Evolutionary conservation across 2,888 invertebrate species (phyloP), one percentile per base, ranked within the genome.

Genomic region (Troides oblongomaculatus): DNA sequence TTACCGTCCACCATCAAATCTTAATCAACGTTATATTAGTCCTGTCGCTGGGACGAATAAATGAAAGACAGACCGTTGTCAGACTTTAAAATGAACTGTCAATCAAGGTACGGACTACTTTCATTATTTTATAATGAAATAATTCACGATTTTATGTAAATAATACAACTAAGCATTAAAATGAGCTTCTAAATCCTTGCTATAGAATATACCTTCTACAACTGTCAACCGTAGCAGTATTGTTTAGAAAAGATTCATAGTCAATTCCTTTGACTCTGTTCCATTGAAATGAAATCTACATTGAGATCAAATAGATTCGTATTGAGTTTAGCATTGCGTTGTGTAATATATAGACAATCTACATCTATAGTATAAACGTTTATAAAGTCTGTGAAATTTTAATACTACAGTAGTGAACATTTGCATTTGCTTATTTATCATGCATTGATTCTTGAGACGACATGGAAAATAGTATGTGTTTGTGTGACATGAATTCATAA

Each of bases 221-320:
- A 64, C 25, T 58, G 64, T 58, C 58, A 64, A 58, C 36, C 23
- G 14, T 23, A 58, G 18, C 23, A 10, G 39, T 21, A 64, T 58
- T 64, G 56, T 64, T 58, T 57, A 57, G 58, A 43, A 23, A 46
- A 64, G 58, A 43, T 58, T 58, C 43, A 23, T 17, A 58, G 58
- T 43, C 64, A 64, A 64, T 58, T 46, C 59, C 23, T 46, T 25
- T 8, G 25, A 58, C 23, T 58, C 18, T 65, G 23, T 56, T 56
- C 39, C 36, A n/a, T 18, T 23, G 23, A 43, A 64, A 57, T 43
- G 39, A 66, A 66, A 57, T 62, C 10, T 43, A 25, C 56, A 39
- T 21, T 56, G 53, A 57, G 43, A 62, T 23, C 50, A 56, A 56
- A 66, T 56, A 62, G 60, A 67, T 62, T 58, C 30, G 21, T 58